Evolutionary conservation across 2,888 invertebrate species (phyloP), one percentile per base, ranked within the genome.

Genomic region (Pimpla rufipes): DNA sequence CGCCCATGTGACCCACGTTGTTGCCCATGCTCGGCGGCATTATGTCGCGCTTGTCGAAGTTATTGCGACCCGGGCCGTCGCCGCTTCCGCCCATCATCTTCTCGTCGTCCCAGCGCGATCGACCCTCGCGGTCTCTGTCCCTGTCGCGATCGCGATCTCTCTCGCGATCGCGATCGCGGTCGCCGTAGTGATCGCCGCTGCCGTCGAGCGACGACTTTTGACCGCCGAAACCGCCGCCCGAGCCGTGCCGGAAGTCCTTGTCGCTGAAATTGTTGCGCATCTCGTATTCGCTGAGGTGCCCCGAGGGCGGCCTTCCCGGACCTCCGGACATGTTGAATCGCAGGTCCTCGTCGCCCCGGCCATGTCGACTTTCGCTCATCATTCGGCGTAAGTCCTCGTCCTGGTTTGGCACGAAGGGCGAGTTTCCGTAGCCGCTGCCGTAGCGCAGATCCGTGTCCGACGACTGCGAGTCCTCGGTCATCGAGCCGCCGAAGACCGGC

Each of bases 391-490:
- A 85, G 79, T 91, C 91, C n/a, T 92, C 90, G 16, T 92, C 92
- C 52, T 90, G 88, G 29, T 75, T 85, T 40, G 78, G 76, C 55
- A 76, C 68, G 35, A 85, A 88, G 6, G 85, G 88, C n/a, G 88
- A 87, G 35, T 89, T 89, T 0, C 86, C 76, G 5, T 84, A 83
- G 37, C 79, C 85, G 29, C 85, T 71, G 8, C 87, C 87, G 55
- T 89, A 91, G 21, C 92, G 88, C 40, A 91, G 76, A 59, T 93
- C 93, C 23, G 89, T 86, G 6, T 93, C 93, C 42, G 90, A 90
- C 16, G 90, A 89, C 18, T 90, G 89, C 3, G 90, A 89, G 37
- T 92, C 92, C 23, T 92, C 92, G 2, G 87, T 89, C 71, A 91
- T 87, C 8, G 86, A 79, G 18, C 90, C 90, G 8, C 92, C 91